Conservation (phyloP, 2,888 invertebrate species). For the Cantharis rustica region DNA sequence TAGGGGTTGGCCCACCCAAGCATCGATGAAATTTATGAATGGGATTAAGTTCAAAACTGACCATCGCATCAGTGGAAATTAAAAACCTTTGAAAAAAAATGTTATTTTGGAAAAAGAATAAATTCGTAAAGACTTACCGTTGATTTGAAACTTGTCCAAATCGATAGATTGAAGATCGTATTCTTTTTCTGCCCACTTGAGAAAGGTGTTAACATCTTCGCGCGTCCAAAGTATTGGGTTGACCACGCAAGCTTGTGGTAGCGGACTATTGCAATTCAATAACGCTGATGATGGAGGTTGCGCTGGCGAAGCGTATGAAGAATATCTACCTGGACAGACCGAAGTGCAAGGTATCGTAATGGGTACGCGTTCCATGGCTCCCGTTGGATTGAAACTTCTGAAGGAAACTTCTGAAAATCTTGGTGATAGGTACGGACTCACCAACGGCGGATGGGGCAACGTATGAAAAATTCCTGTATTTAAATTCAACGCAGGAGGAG, state of each 20-base stretch:
- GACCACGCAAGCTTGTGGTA: constrained; percentile 80
- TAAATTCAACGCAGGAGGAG: too few species aligned
- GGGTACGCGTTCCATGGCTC: constrained; percentile 74
- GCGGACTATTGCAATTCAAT: constrained; percentile 84
- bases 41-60: too few species aligned
- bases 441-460: too few species aligned
- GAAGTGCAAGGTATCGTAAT: constrained; percentile 79
- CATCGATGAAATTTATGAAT: too few species aligned
- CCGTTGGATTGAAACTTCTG: constrained; percentile 45
- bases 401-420: too few species aligned
- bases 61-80: too few species aligned
- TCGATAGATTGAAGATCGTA: too few species aligned
- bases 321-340: constrained; percentile 87
- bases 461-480: too few species aligned
- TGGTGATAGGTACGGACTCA: too few species aligned
- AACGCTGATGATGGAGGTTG: constrained; percentile 71
- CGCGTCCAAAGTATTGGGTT: constrained; percentile 91
- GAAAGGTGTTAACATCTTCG: constrained; percentile 85
- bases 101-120: not conserved
- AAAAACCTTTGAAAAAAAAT: too few species aligned
- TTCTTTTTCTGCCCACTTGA: constrained; percentile 92
- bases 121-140: constrained; percentile 67
- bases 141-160: constrained; percentile 95
- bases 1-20: too few species aligned
- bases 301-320: constrained; percentile 68